phyloP scores from a whole-genome alignment of 2,113 vertebrate species.

The Syrrhaptes paradoxus region DNA sequence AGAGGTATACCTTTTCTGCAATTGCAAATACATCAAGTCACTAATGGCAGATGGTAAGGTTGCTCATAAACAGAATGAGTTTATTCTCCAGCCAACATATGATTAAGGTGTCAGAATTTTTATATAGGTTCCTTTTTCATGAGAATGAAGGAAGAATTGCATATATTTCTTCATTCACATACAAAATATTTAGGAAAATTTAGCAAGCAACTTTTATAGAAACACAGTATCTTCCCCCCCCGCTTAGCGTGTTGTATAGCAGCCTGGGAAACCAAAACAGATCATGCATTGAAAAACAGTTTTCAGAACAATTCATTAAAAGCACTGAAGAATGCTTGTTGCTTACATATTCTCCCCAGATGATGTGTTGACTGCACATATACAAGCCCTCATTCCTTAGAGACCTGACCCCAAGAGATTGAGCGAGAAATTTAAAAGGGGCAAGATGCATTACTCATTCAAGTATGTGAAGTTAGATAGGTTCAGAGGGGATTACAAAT shows the following conservation, averaged over 20 bases:
- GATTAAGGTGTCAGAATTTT: neutral
- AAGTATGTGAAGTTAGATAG: neutral
- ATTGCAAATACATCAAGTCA: neutral
- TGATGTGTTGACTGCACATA: neutral
- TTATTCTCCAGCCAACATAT: neutral
- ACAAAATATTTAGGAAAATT: neutral
- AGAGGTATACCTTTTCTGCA: neutral
- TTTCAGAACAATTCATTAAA: slow-evolving; percentile 1
- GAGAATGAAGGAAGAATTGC: neutral
- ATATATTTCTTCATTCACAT: neutral
- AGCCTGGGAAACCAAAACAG: neutral
- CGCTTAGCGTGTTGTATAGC: neutral
- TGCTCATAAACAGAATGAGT: neutral
- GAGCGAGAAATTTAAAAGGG: neutral
- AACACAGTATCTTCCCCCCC: neutral
- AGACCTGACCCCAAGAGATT: neutral
- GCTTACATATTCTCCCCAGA: neutral
- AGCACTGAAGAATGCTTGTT: neutral
- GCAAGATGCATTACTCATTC: neutral
- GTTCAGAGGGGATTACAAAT: slow-evolving; percentile 12
- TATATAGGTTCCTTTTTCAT: neutral
- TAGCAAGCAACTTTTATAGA: neutral
- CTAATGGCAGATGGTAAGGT: neutral
- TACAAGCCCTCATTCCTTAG: neutral
- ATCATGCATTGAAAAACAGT: neutral